These are phyloP conservation scores for Chrysocyon brachyurus DNA, from an alignment of 2,797 vertebrate species.

Conservation along the genomic window DNA sequence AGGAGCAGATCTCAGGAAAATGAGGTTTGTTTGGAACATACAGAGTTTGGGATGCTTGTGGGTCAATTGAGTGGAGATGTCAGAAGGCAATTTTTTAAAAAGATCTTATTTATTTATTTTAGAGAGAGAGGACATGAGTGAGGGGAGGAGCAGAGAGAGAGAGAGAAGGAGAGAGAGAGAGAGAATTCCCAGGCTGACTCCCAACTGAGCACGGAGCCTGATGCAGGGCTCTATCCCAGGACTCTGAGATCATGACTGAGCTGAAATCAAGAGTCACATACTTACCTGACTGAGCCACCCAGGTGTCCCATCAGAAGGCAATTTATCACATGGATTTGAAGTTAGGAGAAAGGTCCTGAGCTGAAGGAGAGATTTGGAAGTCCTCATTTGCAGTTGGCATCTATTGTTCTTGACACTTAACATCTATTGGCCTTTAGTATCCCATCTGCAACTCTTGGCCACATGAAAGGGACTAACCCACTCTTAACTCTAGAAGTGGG, in stretches of 20 bases:
- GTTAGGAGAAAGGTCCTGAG: not conserved
- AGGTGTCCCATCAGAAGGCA: not conserved
- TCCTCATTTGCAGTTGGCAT: not conserved
- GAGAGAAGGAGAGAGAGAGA: no score
- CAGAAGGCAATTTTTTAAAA: not conserved
- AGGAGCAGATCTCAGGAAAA: not conserved
- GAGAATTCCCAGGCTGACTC: not conserved
- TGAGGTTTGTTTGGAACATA: not conserved
- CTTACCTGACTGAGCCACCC: not conserved
- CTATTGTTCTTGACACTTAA: not conserved
- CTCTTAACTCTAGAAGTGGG: not conserved
- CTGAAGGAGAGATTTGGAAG: not conserved
- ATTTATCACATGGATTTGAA: not conserved
- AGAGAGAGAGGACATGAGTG: no score
- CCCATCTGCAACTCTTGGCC: not conserved
- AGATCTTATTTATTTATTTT: no score
- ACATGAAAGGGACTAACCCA: not conserved
- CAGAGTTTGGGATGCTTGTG: not conserved
- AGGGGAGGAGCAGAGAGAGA: not conserved
- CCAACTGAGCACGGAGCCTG: not conserved
- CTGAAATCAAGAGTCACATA: not conserved
- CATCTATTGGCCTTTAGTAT: not conserved
- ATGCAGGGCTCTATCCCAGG: not conserved
- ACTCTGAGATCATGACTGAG: not conserved
- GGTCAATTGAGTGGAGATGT: not conserved